Conservation (phyloP, 2,797 vertebrate species). For the Anabas testudineus region DNA sequence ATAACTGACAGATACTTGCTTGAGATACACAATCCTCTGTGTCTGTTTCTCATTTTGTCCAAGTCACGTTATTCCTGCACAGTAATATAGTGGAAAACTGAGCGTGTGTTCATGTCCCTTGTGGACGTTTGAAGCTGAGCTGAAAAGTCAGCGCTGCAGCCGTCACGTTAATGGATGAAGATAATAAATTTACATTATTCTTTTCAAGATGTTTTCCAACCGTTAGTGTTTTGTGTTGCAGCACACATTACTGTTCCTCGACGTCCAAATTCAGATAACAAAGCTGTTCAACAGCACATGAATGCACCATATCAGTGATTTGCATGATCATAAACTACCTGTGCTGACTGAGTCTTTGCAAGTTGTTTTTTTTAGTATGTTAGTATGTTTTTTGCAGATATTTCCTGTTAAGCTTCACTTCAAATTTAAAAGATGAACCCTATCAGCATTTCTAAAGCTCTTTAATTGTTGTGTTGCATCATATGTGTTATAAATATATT, state of each 20-base stretch:
- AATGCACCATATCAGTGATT: too few species aligned
- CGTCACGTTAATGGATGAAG: slow-evolving; percentile 5
- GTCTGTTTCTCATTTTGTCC: not conserved
- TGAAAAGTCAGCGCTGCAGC: slow-evolving; percentile 9
- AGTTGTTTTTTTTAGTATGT: too few species aligned
- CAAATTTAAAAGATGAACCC: too few species aligned
- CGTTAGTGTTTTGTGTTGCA: slow-evolving; percentile 7
- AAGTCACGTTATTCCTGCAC: not conserved
- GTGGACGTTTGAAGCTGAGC: slow-evolving; percentile 8
- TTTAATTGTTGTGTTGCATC: not conserved
- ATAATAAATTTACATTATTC: slow-evolving; percentile 7
- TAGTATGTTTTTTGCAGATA: too few species aligned
- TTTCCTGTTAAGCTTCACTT: too few species aligned
- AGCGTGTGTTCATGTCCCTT: not conserved
- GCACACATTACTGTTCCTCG: not conserved
- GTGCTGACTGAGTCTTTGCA: too few species aligned
- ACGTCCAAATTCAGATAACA: too few species aligned
- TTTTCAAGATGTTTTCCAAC: slow-evolving; percentile 18
- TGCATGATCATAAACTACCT: too few species aligned
- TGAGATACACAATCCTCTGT: too few species aligned
- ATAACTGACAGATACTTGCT: slow-evolving; percentile 4
- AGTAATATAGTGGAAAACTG: slow-evolving; percentile 12
- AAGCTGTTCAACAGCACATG: too few species aligned
- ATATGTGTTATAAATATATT: too few species aligned
- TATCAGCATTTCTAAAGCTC: not conserved